phyloP scores from a whole-genome alignment of 1,140 invertebrate species.

The Pseudomyrmex cubaensis region DNA sequence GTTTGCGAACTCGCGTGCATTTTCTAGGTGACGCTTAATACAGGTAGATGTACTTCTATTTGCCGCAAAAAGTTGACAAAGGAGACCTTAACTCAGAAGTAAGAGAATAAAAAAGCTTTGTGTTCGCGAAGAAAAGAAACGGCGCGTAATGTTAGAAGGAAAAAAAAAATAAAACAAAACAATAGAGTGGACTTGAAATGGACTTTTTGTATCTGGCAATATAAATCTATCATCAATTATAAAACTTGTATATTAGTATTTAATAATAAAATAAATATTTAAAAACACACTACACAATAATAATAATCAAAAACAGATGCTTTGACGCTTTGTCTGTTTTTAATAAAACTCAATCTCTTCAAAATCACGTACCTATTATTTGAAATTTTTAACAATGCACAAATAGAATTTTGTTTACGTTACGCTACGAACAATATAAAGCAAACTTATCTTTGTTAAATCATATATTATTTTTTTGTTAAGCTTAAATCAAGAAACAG shows the following conservation, averaged over 20 bases:
- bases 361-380: neutral
- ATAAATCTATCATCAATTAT: slow-evolving; percentile 20
- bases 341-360: neutral
- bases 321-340: too few relatives aligned
- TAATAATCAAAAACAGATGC: neutral
- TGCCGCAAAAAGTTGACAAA: slow-evolving; percentile 66
- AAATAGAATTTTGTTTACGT: slow-evolving; percentile 1
- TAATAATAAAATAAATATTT: too few relatives aligned
- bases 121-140: neutral
- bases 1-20: slow-evolving; percentile 42
- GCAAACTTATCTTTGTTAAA: neutral
- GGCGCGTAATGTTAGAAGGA: neutral
- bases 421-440: neutral
- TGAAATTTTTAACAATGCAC: neutral
- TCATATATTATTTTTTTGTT: too few relatives aligned
- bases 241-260: too few relatives aligned
- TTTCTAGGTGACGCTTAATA: slow-evolving; percentile 22
- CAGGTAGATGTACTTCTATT: slow-evolving; percentile 57
- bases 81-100: slow-evolving; percentile 49
- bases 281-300: neutral
- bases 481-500: too few relatives aligned
- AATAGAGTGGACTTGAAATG: neutral
- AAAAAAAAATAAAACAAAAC: neutral
- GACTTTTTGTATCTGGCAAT: slow-evolving; percentile 22
- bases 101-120: slow-evolving; percentile 61